Evolutionary conservation across 2,113 vertebrate species (phyloP).

Genomic region (Rallus limicola): DNA sequence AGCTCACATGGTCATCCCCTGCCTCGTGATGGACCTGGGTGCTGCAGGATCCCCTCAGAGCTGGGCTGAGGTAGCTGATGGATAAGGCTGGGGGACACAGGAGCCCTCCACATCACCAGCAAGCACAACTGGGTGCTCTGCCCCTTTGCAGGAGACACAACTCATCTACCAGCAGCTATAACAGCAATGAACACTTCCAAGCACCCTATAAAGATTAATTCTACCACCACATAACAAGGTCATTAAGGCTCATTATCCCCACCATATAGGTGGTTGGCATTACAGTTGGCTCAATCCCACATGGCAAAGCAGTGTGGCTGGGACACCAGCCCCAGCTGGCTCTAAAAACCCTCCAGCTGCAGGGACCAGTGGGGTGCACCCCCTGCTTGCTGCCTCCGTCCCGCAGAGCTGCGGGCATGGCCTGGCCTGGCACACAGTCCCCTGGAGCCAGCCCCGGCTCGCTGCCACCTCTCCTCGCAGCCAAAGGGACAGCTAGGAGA

Average conservation of each 20-base stretch:
- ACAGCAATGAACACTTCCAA: background rate
- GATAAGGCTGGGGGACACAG: background rate
- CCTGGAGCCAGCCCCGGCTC: background rate
- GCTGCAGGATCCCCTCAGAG: background rate
- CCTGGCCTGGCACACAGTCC: background rate
- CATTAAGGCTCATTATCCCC: background rate
- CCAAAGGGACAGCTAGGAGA: background rate
- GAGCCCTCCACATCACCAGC: fast-evolving
- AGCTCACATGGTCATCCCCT: background rate
- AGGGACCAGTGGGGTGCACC: background rate
- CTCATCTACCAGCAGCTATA: background rate
- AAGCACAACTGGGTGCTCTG: background rate
- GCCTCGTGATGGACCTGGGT: fast-evolving
- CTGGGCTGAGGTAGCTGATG: background rate
- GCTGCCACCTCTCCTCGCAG: background rate
- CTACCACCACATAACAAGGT: background rate
- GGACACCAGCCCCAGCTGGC: background rate
- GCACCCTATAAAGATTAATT: background rate
- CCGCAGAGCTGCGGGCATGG: background rate
- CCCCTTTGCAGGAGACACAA: background rate
- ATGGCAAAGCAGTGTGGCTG: background rate
- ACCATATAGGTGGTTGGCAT: background rate
- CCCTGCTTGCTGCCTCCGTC: background rate
- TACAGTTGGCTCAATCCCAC: background rate
- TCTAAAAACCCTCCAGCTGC: background rate